These are phyloP conservation scores for Norana najaformis DNA, from an alignment of 2,888 invertebrate species.

Conservation along the genomic window DNA sequence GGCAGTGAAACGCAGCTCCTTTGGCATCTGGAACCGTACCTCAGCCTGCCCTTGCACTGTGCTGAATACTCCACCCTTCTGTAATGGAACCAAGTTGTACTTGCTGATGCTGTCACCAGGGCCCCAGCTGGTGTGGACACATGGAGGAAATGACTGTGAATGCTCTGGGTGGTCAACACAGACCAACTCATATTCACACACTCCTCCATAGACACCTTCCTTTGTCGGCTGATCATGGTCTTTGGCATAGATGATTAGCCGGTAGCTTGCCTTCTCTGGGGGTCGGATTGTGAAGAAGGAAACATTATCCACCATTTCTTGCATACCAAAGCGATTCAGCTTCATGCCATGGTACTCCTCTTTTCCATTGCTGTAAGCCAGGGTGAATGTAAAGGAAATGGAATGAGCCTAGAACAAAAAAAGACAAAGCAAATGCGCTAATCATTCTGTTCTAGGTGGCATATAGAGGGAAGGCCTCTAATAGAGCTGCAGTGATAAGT, in stretches of 20 bases:
- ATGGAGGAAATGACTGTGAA: constrained; percentile 60
- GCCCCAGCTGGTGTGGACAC: constrained; percentile 62
- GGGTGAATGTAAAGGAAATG: constrained; percentile 61
- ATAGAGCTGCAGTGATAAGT: too few relatives aligned
- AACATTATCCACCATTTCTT: constrained; percentile 59
- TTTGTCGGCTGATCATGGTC: constrained; percentile 57
- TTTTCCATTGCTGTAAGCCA: constrained; percentile 57
- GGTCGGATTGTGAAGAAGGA: constrained; percentile 60
- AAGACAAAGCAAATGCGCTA: constrained; percentile 38
- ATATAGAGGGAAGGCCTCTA: too few relatives aligned
- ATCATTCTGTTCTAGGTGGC: neutral
- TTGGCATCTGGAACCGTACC: constrained; percentile 55
- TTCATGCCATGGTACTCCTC: constrained; percentile 55
- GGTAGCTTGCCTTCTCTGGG: constrained; percentile 59
- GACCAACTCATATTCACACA: constrained; percentile 61
- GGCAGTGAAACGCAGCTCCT: constrained; percentile 60
- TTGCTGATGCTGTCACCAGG: constrained; percentile 57
- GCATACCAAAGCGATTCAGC: constrained; percentile 57
- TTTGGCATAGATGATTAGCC: constrained; percentile 61
- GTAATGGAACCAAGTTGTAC: constrained; percentile 58
- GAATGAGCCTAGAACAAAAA: constrained; percentile 51
- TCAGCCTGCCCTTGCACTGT: constrained; percentile 59
- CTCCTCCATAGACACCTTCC: constrained; percentile 62
- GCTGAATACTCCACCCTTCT: constrained; percentile 56
- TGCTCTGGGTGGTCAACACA: constrained; percentile 51